Conservation (phyloP, 2,888 invertebrate species). For the Conchocele bisecta region DNA sequence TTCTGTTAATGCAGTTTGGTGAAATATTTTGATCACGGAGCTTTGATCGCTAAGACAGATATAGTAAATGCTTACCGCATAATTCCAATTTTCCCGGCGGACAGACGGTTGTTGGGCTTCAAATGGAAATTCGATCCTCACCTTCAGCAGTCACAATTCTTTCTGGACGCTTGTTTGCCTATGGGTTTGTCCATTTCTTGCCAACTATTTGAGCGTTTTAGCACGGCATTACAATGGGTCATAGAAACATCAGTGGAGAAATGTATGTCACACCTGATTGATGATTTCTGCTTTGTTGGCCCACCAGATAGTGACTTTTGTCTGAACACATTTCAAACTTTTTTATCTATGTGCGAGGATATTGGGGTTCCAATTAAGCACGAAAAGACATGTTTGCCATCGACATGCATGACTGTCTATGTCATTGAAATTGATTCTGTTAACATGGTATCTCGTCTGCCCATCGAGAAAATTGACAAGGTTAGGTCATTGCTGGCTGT, state of each 20-base stretch:
- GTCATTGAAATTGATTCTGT: conserved; percentile 2
- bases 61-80: background rate
- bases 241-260: background rate
- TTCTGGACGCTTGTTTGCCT: background rate
- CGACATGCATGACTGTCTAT: background rate
- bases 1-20: background rate
- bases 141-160: background rate
- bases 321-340: too few relatives aligned
- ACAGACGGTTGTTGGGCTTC: background rate
- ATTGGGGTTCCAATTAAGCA: background rate
- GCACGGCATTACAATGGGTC: background rate
- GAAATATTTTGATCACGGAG: background rate
- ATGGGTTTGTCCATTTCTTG: conserved; percentile 1
- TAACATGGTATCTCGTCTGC: background rate
- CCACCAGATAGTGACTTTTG: too few relatives aligned
- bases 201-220: background rate
- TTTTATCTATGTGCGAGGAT: background rate
- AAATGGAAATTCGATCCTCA: too few relatives aligned
- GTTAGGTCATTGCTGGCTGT: background rate
- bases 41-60: background rate
- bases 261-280: background rate
- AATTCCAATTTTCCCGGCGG: background rate
- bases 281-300: too few relatives aligned
- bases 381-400: background rate
- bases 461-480: background rate